Percentiles rank a stretch among this genome's conserved stretches.
These are phyloP conservation scores for Halisarca cf. caerulea DNA, from an alignment of 37 sponge, comb jelly and placozoan genomes.

Conservation along the genomic window DNA sequence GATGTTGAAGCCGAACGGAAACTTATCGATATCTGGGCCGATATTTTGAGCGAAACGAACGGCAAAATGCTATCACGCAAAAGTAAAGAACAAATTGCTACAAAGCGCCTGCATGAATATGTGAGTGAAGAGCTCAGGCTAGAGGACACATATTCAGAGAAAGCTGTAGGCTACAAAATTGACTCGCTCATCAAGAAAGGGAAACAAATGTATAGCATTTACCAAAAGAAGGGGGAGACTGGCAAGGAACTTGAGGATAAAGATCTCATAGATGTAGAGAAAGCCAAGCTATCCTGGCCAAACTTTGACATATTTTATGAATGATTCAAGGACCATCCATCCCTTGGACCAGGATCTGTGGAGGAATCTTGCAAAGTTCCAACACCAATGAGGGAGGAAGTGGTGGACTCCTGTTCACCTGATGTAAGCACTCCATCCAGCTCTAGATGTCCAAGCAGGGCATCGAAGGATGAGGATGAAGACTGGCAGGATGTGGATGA, in stretches of 20 bases:
- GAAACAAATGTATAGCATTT: background rate
- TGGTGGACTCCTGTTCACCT: background rate
- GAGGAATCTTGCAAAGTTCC: background rate
- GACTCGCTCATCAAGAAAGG: background rate
- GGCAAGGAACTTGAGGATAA: background rate
- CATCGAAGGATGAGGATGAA: too few species aligned
- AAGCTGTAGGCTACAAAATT: background rate
- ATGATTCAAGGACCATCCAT: conserved; percentile 18
- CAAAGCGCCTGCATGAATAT: background rate
- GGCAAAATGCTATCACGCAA: background rate
- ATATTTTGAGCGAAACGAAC: background rate
- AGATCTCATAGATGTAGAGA: background rate
- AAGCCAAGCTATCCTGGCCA: background rate
- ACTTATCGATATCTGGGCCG: conserved; percentile 16
- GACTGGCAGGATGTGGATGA: background rate
- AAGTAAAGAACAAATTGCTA: background rate
- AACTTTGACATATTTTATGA: background rate
- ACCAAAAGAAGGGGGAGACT: conserved; percentile 1
- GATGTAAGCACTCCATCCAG: background rate
- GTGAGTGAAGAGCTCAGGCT: background rate
- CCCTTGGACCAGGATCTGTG: background rate
- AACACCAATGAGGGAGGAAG: background rate
- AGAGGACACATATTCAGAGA: background rate
- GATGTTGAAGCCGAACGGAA: background rate
- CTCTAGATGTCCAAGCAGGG: background rate